phyloP scores from a whole-genome alignment of 2,113 vertebrate species.

The Todiramphus chloris region DNA sequence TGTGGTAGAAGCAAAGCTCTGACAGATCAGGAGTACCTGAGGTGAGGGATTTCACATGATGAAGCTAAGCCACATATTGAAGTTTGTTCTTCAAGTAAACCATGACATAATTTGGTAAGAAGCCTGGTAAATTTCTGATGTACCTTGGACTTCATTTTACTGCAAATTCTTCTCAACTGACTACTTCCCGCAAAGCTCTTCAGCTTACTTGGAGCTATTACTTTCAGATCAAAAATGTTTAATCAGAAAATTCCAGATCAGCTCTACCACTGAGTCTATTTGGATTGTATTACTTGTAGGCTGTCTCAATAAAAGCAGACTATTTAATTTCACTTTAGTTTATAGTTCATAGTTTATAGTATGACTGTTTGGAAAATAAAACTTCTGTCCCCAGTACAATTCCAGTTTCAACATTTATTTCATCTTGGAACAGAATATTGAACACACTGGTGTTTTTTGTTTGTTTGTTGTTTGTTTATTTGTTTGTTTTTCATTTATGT shows the following conservation, averaged over 20 bases:
- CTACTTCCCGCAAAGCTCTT: slow-evolving; percentile 13
- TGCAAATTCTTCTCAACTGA: slow-evolving; percentile 24
- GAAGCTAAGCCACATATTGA: neutral
- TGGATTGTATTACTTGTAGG: neutral
- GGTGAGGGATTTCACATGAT: neutral
- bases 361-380: neutral
- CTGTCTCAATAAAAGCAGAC: slow-evolving; percentile 7
- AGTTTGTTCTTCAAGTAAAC: neutral
- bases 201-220: neutral
- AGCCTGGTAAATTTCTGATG: neutral
- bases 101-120: neutral
- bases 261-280: neutral
- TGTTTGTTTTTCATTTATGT: neutral
- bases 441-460: neutral
- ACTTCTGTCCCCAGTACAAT: neutral
- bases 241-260: slow-evolving; percentile 15
- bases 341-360: neutral
- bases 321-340: slow-evolving; percentile 18
- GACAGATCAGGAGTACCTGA: neutral
- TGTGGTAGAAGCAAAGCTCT: neutral
- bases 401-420: neutral
- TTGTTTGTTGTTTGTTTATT: too few species aligned
- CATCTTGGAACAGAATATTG: neutral
- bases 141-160: neutral
- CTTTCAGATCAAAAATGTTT: slow-evolving; percentile 35